Evolutionary conservation across 2,797 vertebrate species (phyloP).

Genomic region (Arnoldichthys spilopterus): DNA sequence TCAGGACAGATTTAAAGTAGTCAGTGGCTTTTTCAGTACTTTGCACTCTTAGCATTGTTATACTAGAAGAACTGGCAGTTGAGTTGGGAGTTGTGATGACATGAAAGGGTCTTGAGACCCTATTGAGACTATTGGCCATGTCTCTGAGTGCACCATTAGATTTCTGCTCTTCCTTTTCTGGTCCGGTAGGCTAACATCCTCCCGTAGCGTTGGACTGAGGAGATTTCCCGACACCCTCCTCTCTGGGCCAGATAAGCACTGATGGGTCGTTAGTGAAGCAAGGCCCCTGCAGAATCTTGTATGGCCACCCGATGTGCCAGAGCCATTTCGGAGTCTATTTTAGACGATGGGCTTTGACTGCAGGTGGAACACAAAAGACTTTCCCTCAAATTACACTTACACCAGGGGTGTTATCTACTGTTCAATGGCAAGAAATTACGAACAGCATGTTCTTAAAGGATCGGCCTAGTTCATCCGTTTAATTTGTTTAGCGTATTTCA

Average conservation of each 20-base stretch:
- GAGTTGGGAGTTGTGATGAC: background rate
- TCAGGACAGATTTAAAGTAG: background rate
- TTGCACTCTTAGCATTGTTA: background rate
- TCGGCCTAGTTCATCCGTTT: background rate
- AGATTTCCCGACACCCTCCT: background rate
- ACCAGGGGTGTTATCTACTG: background rate
- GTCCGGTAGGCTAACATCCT: background rate
- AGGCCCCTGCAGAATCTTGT: background rate
- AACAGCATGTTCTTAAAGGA: background rate
- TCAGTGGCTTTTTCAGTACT: background rate
- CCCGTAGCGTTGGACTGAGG: background rate
- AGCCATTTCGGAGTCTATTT: constrained; percentile 2
- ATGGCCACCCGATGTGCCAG: background rate
- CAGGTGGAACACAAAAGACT: background rate
- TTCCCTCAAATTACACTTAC: background rate
- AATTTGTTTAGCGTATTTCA: background rate
- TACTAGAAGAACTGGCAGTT: background rate
- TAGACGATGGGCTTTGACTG: constrained; percentile 3
- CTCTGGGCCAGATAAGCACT: constrained; percentile 10
- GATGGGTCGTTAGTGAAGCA: constrained; percentile 29
- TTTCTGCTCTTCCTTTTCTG: constrained; percentile 13
- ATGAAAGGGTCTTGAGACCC: constrained; percentile 17
- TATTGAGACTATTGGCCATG: constrained; percentile 26
- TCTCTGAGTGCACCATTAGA: constrained; percentile 15
- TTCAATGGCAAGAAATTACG: background rate